Percentiles rank a stretch among this genome's conserved stretches.
Evolutionary conservation across 2,797 vertebrate genomes (phyloP).

Genomic region (Melanotaenia pygmaea): DNA sequence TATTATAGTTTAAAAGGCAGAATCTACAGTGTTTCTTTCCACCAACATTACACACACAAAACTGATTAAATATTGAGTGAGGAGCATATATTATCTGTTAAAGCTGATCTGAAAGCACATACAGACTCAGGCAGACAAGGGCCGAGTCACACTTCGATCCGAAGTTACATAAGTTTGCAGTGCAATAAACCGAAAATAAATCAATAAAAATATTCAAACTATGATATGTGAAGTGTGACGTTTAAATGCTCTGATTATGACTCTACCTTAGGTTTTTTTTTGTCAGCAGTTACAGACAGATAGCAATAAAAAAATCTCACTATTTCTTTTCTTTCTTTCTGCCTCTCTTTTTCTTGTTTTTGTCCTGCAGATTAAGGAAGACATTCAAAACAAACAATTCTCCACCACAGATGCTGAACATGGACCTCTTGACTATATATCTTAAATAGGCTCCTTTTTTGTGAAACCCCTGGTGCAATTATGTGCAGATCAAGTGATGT

Average conservation of each 20-base stretch:
- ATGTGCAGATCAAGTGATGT: background rate
- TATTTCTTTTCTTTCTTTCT: too few relatives aligned
- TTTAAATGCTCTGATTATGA: too few relatives aligned
- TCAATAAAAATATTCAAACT: background rate
- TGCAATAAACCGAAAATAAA: background rate
- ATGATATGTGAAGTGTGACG: too few relatives aligned
- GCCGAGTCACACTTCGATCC: background rate
- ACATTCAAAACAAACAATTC: slow-evolving; percentile 40
- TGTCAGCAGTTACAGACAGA: background rate
- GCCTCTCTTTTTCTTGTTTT: slow-evolving; percentile 12
- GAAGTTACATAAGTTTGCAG: background rate
- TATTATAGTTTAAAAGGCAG: background rate
- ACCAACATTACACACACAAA: background rate
- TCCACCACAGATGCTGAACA: slow-evolving; percentile 37
- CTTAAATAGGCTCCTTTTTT: slow-evolving; percentile 8
- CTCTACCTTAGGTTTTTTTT: too few relatives aligned
- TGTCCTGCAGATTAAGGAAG: slow-evolving; percentile 10
- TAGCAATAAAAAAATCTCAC: too few relatives aligned
- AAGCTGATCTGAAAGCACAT: too few relatives aligned
- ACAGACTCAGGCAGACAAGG: too few relatives aligned
- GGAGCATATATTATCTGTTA: too few relatives aligned
- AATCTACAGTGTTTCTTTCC: background rate
- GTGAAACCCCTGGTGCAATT: slow-evolving; percentile 35
- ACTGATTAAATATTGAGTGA: background rate
- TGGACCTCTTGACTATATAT: slow-evolving; percentile 7